Percentiles rank a stretch among this genome's conserved stretches.
These are phyloP conservation scores for Aleiodes leptofemur DNA, from an alignment of 2,888 invertebrate genomes.

Conservation along the genomic window DNA sequence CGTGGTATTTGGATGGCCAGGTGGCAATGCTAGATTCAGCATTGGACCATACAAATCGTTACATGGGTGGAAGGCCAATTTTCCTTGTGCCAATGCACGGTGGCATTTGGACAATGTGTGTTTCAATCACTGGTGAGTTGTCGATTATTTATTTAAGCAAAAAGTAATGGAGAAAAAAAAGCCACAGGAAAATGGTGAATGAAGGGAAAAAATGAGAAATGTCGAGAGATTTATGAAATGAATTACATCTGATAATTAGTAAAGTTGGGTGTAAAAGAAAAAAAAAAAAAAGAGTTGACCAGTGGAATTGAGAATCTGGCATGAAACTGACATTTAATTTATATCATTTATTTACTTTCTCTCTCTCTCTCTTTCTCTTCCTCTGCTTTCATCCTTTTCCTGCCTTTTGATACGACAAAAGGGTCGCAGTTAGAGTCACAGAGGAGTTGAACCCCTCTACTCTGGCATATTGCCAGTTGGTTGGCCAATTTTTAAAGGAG, in stretches of 20 bases:
- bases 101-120: constrained; percentile 94
- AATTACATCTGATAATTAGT: constrained; percentile 17
- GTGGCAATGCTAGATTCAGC: constrained; percentile 80
- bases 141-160: background rate
- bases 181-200: too few relatives aligned
- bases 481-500: constrained; percentile 29
- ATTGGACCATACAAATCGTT: constrained; percentile 57
- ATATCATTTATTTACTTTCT: constrained; percentile 30
- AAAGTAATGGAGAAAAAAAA: background rate
- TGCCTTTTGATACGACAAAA: constrained; percentile 13
- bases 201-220: background rate
- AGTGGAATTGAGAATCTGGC: constrained; percentile 4
- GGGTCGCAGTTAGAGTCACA: constrained; percentile 16
- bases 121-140: constrained; percentile 84
- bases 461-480: constrained; percentile 29
- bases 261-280: background rate
- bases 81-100: constrained; percentile 92
- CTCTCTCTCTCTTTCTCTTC: background rate
- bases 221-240: constrained; percentile 1
- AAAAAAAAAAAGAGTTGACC: background rate
- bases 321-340: constrained; percentile 37
- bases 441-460: constrained; percentile 21
- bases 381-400: background rate
- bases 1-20: constrained; percentile 86
- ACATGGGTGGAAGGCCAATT: constrained; percentile 71